Base-by-base conservation (phyloP, 2,113 vertebrate genomes). In the Malurus melanocephalus region DNA sequence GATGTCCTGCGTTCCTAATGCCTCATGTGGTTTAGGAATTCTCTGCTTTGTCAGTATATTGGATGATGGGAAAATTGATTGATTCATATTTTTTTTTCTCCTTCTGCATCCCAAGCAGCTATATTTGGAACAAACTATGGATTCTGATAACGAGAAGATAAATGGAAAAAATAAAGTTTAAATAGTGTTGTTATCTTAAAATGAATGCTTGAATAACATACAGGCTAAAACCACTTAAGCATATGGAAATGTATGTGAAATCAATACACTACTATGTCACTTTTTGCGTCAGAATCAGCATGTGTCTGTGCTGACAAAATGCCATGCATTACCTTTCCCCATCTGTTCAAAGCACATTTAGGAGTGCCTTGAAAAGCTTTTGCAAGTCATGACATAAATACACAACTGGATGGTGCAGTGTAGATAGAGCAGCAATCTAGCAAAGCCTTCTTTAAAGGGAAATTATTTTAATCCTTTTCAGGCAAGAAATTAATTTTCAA, bases 401-500 rank as follows among this genome's bases (percentile, higher is more conserved):
- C 52, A 74, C 86, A 92, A 89, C 87, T 79, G 22, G 89, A 95
- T 94, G 83, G 71, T 94, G 83, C 46, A 52, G 56, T 60, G n/a
- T 35, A 80, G 73, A 87, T 86, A 90, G 75, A 94, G 87, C 74
- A 94, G 84, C 88, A 92, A 78, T 90, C 85, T 89, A 94, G 88
- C 78, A 79, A 95, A 97, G 59, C 24, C 57, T 95, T 60, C 76
- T 95, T 94, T 94, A 86, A 96, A 95, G 66, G 80, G 52, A 97
- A 96, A 95, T 92, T 85, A 94, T 96, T 97, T 96, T 96, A 95
- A 95, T 97, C 84, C 69, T 82, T 95, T 95, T 95, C 92, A 94
- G 88, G 93, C 82, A 97, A 95, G 76, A 97, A 96, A 96, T 96
- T 97, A 96, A 92, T 96, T 93, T 96, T 93, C 59, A 95, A 94